These are phyloP conservation scores for Bettongia penicillata DNA, from an alignment of 2,113 vertebrate genomes.

Conservation along the genomic window DNA sequence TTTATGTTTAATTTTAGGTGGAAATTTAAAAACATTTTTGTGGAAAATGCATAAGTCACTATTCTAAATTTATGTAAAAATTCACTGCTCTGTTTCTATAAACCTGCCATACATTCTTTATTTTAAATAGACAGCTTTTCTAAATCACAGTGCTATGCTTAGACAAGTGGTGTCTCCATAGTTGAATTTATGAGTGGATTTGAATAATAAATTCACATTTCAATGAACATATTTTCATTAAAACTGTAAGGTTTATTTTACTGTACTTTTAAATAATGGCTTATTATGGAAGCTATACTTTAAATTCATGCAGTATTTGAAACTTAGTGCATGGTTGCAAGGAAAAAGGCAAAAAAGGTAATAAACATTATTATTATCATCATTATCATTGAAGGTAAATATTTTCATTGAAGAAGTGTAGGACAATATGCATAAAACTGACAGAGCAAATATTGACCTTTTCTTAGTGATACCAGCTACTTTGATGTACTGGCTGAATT, in stretches of 20 bases:
- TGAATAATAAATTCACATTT: conserved; percentile 93
- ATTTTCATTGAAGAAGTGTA: conserved; percentile 71
- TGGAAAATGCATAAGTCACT: conserved; percentile 86
- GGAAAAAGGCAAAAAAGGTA: conserved; percentile 81
- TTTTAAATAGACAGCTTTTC: conserved; percentile 92
- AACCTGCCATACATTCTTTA: conserved; percentile 91
- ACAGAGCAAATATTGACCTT: conserved; percentile 29
- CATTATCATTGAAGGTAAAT: conserved; percentile 79
- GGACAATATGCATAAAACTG: conserved; percentile 66
- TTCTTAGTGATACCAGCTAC: conserved; percentile 17
- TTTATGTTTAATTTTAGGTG: conserved; percentile 85
- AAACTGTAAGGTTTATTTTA: conserved; percentile 90
- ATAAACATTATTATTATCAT: conserved; percentile 74
- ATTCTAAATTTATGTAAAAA: conserved; percentile 91
- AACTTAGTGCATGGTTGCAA: conserved; percentile 84
- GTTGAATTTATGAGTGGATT: conserved; percentile 91
- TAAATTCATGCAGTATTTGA: conserved; percentile 86
- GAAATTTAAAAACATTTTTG: conserved; percentile 83
- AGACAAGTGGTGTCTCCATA: conserved; percentile 90
- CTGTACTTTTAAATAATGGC: conserved; percentile 91
- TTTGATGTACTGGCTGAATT: conserved; percentile 22
- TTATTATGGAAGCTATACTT: conserved; percentile 89
- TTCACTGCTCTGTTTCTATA: conserved; percentile 88
- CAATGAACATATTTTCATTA: conserved; percentile 92
- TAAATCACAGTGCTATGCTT: conserved; percentile 90